Percentiles rank a stretch among this genome's conserved stretches.
Evolutionary conservation across 2,113 vertebrate genomes (phyloP).

Genomic region (Neogale vison): DNA sequence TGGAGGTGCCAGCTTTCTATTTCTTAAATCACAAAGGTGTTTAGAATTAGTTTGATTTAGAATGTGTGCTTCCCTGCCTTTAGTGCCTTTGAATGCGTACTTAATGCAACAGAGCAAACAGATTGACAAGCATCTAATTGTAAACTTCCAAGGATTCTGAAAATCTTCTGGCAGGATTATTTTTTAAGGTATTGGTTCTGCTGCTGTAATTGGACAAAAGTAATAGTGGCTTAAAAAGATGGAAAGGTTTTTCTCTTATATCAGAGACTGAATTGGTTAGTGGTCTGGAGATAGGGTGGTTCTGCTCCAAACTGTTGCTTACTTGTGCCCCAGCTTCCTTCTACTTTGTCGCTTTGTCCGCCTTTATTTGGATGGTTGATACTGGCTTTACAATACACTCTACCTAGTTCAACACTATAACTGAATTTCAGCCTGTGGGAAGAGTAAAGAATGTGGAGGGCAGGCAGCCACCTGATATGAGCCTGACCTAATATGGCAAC

Average conservation of each 20-base stretch:
- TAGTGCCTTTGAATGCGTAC: background rate
- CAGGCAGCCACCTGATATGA: background rate
- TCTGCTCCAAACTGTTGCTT: background rate
- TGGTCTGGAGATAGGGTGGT: background rate
- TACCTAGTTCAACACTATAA: background rate
- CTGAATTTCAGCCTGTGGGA: slow-evolving; percentile 1
- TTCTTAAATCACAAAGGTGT: background rate
- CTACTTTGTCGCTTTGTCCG: background rate
- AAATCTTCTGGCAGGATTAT: background rate
- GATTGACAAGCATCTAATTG: background rate
- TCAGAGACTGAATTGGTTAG: background rate
- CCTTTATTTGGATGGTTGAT: background rate
- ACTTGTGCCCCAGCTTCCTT: background rate
- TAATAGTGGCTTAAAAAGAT: slow-evolving; percentile 11
- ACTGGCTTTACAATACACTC: background rate
- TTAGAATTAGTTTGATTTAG: slow-evolving; percentile 22
- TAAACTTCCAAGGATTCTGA: slow-evolving; percentile 47
- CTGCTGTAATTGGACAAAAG: background rate
- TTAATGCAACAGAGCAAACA: slow-evolving; percentile 42
- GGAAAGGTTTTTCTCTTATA: background rate
- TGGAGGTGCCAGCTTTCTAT: background rate
- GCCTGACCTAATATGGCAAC: background rate
- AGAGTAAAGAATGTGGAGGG: background rate
- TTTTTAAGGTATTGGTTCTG: background rate
- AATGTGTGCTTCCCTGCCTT: background rate